Conservation (phyloP, 2,888 invertebrate species). For the Alcis repandata region DNA sequence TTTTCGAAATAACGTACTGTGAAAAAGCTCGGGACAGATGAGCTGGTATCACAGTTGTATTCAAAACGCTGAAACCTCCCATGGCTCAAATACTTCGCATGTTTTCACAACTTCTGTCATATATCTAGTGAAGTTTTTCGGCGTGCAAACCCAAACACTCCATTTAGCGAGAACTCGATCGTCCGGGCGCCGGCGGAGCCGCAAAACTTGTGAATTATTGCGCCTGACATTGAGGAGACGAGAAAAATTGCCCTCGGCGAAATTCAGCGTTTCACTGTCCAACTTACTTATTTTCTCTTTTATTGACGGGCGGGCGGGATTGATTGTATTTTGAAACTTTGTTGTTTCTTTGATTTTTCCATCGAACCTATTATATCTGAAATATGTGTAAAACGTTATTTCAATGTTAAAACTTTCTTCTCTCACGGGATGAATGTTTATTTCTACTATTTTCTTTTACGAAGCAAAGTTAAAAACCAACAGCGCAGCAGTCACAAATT, state of each 20-base stretch:
- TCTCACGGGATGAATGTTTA: not conserved
- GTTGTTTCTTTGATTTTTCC: slow-evolving; percentile 16
- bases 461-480: slow-evolving; percentile 16
- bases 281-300: slow-evolving; percentile 53
- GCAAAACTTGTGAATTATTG: slow-evolving; percentile 73
- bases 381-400: not conserved
- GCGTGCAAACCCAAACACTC: slow-evolving; percentile 25
- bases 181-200: slow-evolving; percentile 35
- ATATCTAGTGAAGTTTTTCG: slow-evolving; percentile 17
- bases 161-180: slow-evolving; percentile 35
- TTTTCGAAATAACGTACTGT: not conserved
- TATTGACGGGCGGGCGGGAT: slow-evolving; percentile 51
- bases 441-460: not conserved
- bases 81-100: not conserved
- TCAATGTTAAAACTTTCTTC: not conserved
- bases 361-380: not conserved
- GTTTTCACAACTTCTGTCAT: slow-evolving; percentile 13
- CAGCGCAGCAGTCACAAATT: slow-evolving; percentile 37
- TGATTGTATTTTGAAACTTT: slow-evolving; percentile 46
- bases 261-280: slow-evolving; percentile 62
- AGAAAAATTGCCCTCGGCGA: slow-evolving; percentile 74
- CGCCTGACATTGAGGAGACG: slow-evolving; percentile 72
- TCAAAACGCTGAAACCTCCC: not conserved
- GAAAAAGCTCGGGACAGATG: not conserved
- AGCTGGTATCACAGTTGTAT: not conserved